A percentile compares a stretch with the other conserved stretches of the same genome.
Evolutionary conservation across 2,797 vertebrate species (phyloP).

Genomic region (Malacoctenus gilli): DNA sequence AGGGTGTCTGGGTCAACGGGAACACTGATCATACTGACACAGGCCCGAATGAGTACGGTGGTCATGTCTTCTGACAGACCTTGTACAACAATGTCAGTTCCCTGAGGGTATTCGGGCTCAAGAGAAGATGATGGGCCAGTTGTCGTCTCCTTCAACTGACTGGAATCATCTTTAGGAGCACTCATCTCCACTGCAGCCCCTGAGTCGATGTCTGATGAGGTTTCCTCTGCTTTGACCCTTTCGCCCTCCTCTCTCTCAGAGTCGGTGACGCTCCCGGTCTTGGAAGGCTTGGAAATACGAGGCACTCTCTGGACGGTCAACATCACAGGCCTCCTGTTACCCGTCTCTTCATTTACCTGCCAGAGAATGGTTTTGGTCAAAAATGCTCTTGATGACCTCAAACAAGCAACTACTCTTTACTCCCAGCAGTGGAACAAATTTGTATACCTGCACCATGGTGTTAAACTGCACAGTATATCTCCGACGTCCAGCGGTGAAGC

Average conservation of each 20-base stretch:
- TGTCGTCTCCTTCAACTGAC: constrained; percentile 73
- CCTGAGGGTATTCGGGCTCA: constrained; percentile 60
- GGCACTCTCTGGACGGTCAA: constrained; percentile 90
- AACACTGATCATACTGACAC: constrained; percentile 96
- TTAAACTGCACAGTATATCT: constrained; percentile 97
- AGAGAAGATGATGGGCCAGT: constrained; percentile 58
- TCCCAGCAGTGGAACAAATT: background rate
- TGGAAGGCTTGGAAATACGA: constrained; percentile 84
- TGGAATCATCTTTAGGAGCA: constrained; percentile 78
- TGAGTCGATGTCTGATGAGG: constrained; percentile 71
- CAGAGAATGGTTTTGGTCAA: too few relatives aligned
- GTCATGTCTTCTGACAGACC: constrained; percentile 92
- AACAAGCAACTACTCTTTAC: background rate
- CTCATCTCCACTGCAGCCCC: constrained; percentile 79
- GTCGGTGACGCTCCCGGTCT: constrained; percentile 84
- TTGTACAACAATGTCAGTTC: constrained; percentile 85
- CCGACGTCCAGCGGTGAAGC: constrained; percentile 94
- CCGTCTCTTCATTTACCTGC: constrained; percentile 97
- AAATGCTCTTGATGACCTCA: constrained; percentile 1
- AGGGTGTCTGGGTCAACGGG: constrained; percentile 96
- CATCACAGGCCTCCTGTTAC: constrained; percentile 95
- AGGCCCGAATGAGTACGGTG: constrained; percentile 91
- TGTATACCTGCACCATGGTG: constrained; percentile 95
- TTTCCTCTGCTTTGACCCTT: constrained; percentile 76
- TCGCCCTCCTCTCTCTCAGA: constrained; percentile 89